These are phyloP conservation scores for Copsychus sechellarum DNA, from an alignment of 2,113 vertebrate genomes.

Conservation along the genomic window DNA sequence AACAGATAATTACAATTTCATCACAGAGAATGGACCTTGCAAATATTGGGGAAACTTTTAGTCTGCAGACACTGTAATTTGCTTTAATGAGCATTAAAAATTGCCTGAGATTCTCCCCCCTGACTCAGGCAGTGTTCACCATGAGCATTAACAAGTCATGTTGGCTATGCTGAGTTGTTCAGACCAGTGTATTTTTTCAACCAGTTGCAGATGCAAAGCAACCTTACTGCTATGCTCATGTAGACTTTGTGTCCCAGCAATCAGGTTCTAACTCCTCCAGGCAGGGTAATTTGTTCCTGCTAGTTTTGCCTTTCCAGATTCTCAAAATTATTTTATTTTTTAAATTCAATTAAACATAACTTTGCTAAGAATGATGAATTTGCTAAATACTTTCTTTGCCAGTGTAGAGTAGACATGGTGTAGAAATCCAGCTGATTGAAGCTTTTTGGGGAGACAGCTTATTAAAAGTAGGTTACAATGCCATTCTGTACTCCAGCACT, in stretches of 20 bases:
- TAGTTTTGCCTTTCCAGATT: background rate
- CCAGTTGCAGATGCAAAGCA: background rate
- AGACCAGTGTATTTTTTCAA: background rate
- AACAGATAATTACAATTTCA: background rate
- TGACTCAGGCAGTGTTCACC: background rate
- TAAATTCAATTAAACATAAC: background rate
- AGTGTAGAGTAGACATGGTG: background rate
- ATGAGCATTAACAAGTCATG: fast-evolving
- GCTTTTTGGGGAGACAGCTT: background rate
- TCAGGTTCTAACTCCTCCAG: background rate
- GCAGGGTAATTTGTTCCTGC: background rate
- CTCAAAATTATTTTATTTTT: background rate
- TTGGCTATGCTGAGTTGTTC: background rate
- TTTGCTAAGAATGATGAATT: background rate
- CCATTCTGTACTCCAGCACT: background rate
- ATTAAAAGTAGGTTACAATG: background rate
- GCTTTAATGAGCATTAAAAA: background rate
- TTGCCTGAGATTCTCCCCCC: background rate
- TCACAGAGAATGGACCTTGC: background rate
- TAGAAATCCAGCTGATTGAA: background rate
- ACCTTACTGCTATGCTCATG: background rate
- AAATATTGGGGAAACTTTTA: background rate
- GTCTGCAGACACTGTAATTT: background rate
- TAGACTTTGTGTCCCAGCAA: background rate
- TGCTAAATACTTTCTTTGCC: background rate